Conservation (phyloP, 2,113 vertebrate species). For the Condylura cristata region DNA sequence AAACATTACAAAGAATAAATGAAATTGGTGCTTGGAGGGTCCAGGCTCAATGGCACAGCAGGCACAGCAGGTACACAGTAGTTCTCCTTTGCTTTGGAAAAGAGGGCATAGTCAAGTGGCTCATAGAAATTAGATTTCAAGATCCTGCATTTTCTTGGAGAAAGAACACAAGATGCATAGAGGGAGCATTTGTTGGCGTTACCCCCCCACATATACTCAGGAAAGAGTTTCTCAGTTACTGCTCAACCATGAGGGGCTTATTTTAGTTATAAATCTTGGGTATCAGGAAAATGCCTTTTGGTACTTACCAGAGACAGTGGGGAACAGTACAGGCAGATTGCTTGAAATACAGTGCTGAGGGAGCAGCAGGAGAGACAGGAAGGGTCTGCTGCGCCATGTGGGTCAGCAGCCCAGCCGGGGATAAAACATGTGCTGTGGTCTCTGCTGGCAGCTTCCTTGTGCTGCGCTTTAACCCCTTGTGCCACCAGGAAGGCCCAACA, state of each 20-base stretch:
- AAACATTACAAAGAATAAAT: not conserved
- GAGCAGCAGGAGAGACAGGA: too few relatives aligned
- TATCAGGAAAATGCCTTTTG: not conserved
- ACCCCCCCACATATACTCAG: not conserved
- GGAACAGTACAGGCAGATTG: too few relatives aligned
- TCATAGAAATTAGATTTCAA: conserved; percentile 14
- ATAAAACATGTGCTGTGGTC: too few relatives aligned
- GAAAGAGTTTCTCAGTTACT: not conserved
- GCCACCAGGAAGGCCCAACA: too few relatives aligned
- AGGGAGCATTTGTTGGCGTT: not conserved
- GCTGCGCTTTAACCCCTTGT: too few relatives aligned
- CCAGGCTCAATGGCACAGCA: not conserved
- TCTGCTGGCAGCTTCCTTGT: too few relatives aligned
- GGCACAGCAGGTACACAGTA: not conserved
- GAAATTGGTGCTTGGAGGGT: not conserved
- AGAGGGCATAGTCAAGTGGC: not conserved
- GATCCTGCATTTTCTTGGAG: conserved; percentile 8
- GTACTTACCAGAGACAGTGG: too few relatives aligned
- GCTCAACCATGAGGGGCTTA: not conserved
- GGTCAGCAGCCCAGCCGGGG: too few relatives aligned
- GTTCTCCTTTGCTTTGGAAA: not conserved
- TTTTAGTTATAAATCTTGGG: not conserved
- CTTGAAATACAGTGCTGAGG: too few relatives aligned
- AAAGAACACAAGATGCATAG: not conserved
- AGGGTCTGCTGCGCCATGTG: too few relatives aligned